phyloP scores from a whole-genome alignment of 2,797 vertebrate genomes.

The Pteronotus mesoamericanus region DNA sequence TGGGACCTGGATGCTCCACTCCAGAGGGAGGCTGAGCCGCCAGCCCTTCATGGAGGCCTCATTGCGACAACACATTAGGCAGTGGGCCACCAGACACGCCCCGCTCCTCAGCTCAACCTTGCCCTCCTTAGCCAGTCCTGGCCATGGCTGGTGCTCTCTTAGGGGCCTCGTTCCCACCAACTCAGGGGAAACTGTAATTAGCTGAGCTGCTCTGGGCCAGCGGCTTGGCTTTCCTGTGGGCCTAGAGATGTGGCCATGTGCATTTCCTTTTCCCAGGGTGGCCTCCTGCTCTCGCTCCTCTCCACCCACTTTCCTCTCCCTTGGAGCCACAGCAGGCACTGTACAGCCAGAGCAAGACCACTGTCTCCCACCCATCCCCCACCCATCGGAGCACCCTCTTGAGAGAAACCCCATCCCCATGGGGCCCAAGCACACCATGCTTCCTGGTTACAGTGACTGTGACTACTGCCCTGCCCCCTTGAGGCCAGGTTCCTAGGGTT shows the following conservation, averaged over 20 bases:
- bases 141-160: background rate
- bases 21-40: background rate
- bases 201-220: background rate
- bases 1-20: conserved; percentile 40
- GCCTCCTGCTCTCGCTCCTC: background rate
- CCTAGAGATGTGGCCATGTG: background rate
- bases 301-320: background rate
- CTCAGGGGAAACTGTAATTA: background rate
- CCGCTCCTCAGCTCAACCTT: background rate
- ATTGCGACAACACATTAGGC: background rate
- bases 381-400: background rate
- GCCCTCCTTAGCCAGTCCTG: background rate
- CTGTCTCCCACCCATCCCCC: background rate
- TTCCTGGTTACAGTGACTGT: background rate
- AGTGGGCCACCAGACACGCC: background rate
- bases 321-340: background rate
- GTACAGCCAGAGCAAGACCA: background rate
- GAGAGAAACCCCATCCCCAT: background rate
- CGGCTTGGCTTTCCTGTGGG: background rate
- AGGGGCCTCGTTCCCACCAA: background rate
- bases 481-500: background rate
- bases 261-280: conserved; percentile 24
- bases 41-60: background rate
- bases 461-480: background rate
- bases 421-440: background rate